Base-by-base conservation (phyloP, 2,113 vertebrate genomes). In the Sorex fumeus region DNA sequence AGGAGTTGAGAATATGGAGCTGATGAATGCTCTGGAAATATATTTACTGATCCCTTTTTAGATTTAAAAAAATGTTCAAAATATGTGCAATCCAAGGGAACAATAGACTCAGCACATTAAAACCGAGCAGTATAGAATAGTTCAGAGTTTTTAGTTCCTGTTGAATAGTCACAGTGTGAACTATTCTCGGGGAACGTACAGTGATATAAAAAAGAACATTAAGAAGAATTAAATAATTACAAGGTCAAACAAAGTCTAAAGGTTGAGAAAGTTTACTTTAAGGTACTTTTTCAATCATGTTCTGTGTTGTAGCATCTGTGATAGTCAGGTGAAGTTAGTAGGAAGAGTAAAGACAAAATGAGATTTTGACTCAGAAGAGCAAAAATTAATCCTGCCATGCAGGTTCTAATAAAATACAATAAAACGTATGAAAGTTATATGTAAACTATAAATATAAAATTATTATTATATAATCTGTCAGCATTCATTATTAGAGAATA, bases 401-500 rank as follows among this genome's bases (percentile, higher is more conserved):
- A 34, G 30, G 64, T 50, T 50, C 47, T 50, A 28, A 53, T 60
- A 86, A 93, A 78, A 86, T 53, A 1, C 11, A 88, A 60, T 34
- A 66, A 74, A 45, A 43, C 67, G 80, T 36, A 81, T 75, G 18
- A 71, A 91, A 93, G n/a, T 40, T 60, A 84, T 23, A 32, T 81
- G 3, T n/a, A 76, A 88, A 64, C 32, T 87, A 1, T 70, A 34
- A 93, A 87, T 15, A 69, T 62, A 66, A 23, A 50, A 4, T 85
- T 83, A 82, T 45, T 67, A 79, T 81, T 71, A 84, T 27, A 87
- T 30, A 76, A 45, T 40, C 62, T 27, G 10, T 62, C 25, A 78
- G 23, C 15, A 84, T 86, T 84, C 21, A 71, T 25, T 21, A 70
- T 81, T 80, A 81, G 75, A 81, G 75, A 75, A 71, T 10, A 50